phyloP scores from a whole-genome alignment of 2,888 invertebrate genomes.

The Watsonalla binaria region DNA sequence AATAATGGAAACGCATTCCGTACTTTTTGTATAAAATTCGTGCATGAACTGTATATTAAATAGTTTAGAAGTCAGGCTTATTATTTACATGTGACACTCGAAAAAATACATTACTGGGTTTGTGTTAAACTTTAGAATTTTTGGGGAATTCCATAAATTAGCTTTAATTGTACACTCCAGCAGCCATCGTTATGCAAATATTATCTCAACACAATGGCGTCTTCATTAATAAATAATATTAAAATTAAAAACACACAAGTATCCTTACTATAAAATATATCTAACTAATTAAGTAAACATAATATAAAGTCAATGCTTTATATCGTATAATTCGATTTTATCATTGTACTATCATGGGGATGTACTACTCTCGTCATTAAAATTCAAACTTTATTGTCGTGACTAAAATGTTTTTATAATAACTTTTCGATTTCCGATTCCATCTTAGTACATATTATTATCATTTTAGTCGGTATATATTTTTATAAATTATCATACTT shows the following conservation, averaged over 20 bases:
- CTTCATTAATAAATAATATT: not conserved
- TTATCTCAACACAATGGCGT: not conserved
- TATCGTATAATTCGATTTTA: not conserved
- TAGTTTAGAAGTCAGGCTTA: conserved; percentile 28
- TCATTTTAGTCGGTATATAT: not conserved
- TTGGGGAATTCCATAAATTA: conserved; percentile 44
- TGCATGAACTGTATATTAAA: conserved; percentile 34
- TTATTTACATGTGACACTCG: conserved; percentile 26
- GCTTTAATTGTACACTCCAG: not conserved
- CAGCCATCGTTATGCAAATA: not conserved
- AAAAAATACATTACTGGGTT: conserved; percentile 8
- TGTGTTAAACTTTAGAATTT: conserved; percentile 27
- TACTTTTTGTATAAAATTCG: conserved; percentile 39
- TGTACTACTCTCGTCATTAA: not conserved
- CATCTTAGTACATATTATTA: not conserved
- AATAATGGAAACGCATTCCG: conserved; percentile 57
- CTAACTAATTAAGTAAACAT: conserved; percentile 1
- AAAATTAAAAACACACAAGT: conserved; percentile 1
- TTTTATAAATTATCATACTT: not conserved
- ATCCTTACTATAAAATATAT: not conserved
- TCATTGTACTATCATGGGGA: not conserved
- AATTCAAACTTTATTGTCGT: not conserved
- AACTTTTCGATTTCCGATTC: not conserved
- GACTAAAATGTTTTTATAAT: not conserved
- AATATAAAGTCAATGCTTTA: not conserved